Evolutionary conservation across 2,888 invertebrate genomes (phyloP), one percentile per base, ranked within the genome.

Genomic region (Pharmacophagus antenor): DNA sequence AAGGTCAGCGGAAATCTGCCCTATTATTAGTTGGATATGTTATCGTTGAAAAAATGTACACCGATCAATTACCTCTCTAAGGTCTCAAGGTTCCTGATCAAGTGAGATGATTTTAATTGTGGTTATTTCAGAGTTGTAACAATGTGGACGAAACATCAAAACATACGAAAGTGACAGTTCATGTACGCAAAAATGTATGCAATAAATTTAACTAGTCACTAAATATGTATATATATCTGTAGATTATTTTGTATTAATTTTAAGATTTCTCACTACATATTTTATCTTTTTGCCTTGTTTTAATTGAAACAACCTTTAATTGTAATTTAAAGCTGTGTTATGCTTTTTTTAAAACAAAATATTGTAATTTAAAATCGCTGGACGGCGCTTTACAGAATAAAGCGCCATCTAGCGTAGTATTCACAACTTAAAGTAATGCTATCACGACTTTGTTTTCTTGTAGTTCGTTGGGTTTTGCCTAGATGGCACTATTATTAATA

Each of bases 11-110:
- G 23, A 31, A 31, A n/a, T 48, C 55, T 7, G 20, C 48, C 12
- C 21, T 44, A 20, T 17, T 22, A 18, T 47, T 31, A 20, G 37
- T 47, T 46, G 52, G 52, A 58, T 47, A 58, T 58, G 41, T 47
- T 47, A 58, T 51, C 21, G 47, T 31, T 52, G 47, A 23, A 37
- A 47, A 48, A 50, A 23, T 51, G 23, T 17, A 22, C 17, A 44
- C 51, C 22, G 22, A 44, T 31, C 31, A 57, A 49, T 20, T 15
- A 50, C 37, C 25, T n/a, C 49, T 49, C 50, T 31, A 27, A 20
- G 20, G 57, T 51, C 51, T 46, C 44, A 50, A 27, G 51, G 50
- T 44, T 44, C 42, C n/a, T 44, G 8, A 18, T 17, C 42, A 44
- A 15, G n/a, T 15, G 17, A 5, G 27, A 46, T 12, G 48, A 31